Evolutionary conservation across 2,113 vertebrate species (phyloP).

Genomic region (Pyxicephalus adspersus): DNA sequence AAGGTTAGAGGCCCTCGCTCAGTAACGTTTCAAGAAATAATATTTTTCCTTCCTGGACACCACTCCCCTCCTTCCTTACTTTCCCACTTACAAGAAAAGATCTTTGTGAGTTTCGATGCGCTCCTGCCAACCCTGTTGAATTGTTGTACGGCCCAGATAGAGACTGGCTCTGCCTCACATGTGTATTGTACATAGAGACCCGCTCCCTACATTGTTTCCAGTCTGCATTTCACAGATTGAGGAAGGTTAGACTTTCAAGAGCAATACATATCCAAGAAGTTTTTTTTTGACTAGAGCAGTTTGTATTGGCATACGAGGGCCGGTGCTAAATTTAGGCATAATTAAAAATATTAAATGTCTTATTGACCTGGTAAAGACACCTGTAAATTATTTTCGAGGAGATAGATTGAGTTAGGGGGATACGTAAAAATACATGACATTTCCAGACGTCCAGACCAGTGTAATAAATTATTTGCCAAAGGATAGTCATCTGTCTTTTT

Average conservation of each 20-base stretch:
- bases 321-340: neutral
- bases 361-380: neutral
- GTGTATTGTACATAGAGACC: neutral
- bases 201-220: neutral
- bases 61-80: constrained; percentile 49
- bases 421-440: neutral
- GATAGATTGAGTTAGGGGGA: neutral
- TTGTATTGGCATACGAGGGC: neutral
- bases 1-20: constrained; percentile 51
- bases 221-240: neutral
- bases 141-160: constrained; percentile 28
- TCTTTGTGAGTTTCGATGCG: constrained; percentile 47
- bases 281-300: neutral
- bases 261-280: neutral
- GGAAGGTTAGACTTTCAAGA: neutral
- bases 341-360: neutral
- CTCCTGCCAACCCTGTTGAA: constrained; percentile 43
- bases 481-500: too few relatives aligned
- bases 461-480: too few relatives aligned
- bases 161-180: constrained; percentile 4
- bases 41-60: constrained; percentile 55
- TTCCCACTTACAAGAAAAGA: constrained; percentile 44
- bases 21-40: constrained; percentile 51
- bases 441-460: neutral
- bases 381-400: neutral